A percentile compares a stretch with the other conserved stretches of the same genome.
phyloP scores from a whole-genome alignment of 2,888 invertebrate genomes.

The Ophonus ardosiacus region DNA sequence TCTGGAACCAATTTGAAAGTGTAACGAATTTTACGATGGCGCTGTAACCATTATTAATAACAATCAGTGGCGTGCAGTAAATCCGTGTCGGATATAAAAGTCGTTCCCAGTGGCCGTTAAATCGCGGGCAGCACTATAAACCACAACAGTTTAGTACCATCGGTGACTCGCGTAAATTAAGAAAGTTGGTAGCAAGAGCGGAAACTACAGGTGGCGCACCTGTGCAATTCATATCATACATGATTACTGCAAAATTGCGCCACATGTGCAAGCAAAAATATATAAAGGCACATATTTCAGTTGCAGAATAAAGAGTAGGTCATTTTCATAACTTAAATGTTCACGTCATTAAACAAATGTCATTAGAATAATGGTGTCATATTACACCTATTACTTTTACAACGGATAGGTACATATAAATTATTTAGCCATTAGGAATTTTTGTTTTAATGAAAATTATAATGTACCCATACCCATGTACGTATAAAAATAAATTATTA shows the following conservation, averaged over 20 bases:
- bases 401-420: too few relatives aligned
- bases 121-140: constrained; percentile 36
- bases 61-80: constrained; percentile 45
- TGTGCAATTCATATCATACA: constrained; percentile 52
- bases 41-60: constrained; percentile 50
- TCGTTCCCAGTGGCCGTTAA: constrained; percentile 60
- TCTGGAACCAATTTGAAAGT: constrained; percentile 38
- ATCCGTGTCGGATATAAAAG: constrained; percentile 53
- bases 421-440: too few relatives aligned
- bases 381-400: too few relatives aligned
- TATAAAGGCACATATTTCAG: too few relatives aligned
- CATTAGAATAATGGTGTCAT: too few relatives aligned
- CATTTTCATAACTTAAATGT: too few relatives aligned
- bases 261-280: too few relatives aligned
- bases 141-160: constrained; percentile 58
- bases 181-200: constrained; percentile 47
- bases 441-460: too few relatives aligned
- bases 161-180: constrained; percentile 61
- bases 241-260: not conserved
- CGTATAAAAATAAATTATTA: too few relatives aligned
- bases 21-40: constrained; percentile 35
- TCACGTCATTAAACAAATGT: too few relatives aligned
- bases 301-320: too few relatives aligned
- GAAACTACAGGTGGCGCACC: constrained; percentile 45
- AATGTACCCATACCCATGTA: too few relatives aligned